Evolutionary conservation across 2,113 vertebrate species (phyloP).

Genomic region (Jacana jacana): DNA sequence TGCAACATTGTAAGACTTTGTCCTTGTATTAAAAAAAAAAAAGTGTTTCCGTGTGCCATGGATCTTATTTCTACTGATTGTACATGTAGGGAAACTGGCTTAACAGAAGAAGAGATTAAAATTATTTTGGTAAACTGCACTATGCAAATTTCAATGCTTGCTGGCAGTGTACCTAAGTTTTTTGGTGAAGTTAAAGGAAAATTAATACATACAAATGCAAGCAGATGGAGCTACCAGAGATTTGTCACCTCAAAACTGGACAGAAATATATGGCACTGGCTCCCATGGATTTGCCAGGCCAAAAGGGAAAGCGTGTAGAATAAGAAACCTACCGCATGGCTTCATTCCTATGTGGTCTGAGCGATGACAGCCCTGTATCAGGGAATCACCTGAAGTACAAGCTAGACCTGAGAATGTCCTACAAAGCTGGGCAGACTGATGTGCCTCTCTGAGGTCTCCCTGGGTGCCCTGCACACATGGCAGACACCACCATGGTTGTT

Average conservation of each 20-base stretch:
- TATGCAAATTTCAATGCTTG: not conserved
- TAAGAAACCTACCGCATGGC: not conserved
- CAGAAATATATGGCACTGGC: not conserved
- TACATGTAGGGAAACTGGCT: not conserved
- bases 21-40: not conserved
- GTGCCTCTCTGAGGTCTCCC: not conserved
- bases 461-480: not conserved
- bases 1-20: conserved; percentile 47
- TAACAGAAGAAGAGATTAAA: not conserved
- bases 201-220: not conserved
- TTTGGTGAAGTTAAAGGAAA: not conserved
- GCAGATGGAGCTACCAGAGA: not conserved
- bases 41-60: not conserved
- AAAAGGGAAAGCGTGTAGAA: not conserved
- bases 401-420: not conserved
- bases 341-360: not conserved
- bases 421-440: not conserved
- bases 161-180: not conserved
- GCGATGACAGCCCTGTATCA: not conserved
- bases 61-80: not conserved
- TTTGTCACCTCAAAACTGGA: not conserved
- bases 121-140: not conserved
- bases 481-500: rapidly evolving
- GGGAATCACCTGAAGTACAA: not conserved
- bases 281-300: not conserved